phyloP scores from a whole-genome alignment of 2,797 vertebrate genomes.

The Muraenolepis orangiensis region DNA sequence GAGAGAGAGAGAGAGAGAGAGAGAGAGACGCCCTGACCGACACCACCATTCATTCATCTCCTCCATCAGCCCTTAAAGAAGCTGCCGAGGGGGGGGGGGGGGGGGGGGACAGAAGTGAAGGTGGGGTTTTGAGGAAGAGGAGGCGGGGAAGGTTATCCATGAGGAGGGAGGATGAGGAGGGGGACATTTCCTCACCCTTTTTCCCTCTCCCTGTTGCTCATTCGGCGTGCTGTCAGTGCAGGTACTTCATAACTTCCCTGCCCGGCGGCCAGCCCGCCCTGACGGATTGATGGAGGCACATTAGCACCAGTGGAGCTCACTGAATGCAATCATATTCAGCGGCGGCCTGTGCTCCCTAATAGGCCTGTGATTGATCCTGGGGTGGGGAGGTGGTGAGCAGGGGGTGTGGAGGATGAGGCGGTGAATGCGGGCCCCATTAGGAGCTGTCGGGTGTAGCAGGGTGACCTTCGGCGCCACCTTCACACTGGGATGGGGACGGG shows the following conservation, averaged over 20 bases:
- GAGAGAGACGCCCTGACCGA: not conserved
- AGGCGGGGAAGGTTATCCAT: constrained; percentile 33
- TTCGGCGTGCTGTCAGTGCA: constrained; percentile 67
- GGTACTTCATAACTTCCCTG: constrained; percentile 79
- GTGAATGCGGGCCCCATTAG: constrained; percentile 63
- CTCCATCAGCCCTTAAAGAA: constrained; percentile 32
- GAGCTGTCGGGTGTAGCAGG: constrained; percentile 55
- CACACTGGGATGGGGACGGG: constrained; percentile 31
- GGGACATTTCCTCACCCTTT: not conserved
- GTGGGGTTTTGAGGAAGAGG: constrained; percentile 33
- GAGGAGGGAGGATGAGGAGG: constrained; percentile 8
- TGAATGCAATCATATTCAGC: constrained; percentile 82
- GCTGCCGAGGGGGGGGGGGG: no score
- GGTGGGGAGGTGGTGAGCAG: constrained; percentile 56
- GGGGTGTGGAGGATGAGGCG: constrained; percentile 38
- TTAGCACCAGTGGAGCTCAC: constrained; percentile 71
- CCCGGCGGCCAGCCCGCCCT: constrained; percentile 68
- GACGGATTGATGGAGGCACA: constrained; percentile 82
- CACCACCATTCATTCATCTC: constrained; percentile 29
- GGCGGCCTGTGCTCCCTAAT: constrained; percentile 67
- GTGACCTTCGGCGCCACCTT: constrained; percentile 75
- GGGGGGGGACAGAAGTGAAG: constrained; percentile 33
- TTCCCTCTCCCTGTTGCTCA: constrained; percentile 61
- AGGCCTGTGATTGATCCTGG: constrained; percentile 79
- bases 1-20: no score